Base-by-base conservation (phyloP, 2,113 vertebrate species). In the Scalopus aquaticus region DNA sequence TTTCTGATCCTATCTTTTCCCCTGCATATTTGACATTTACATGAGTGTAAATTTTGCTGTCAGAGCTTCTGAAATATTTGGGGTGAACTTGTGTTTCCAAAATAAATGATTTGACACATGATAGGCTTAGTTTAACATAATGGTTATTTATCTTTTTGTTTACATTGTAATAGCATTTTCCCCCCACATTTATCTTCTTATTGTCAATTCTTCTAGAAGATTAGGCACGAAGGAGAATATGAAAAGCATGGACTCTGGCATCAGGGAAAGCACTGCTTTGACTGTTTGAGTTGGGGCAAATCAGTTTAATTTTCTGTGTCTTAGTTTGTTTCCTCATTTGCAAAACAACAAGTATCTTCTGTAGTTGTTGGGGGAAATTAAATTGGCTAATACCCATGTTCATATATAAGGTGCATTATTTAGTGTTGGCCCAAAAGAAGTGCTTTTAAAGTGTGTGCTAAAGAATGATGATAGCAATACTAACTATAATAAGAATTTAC, bases 1-100 rank as follows among this genome's bases (percentile, higher is more conserved):
- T 94, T 96, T 95, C 90, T 70, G 92, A 83, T 19, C 5, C 28
- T 90, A 24, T 62, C 15, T 96, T 69, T 89, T 64, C 65, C 69
- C 51, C 83, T 82, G 92, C 91, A 78, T 51, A 92, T 17, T 46
- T 93, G 96, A 82, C 79, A 78, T 3, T 28, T 95, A 80, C 56
- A 46, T 39, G 84, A 10, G 79, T 65, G 24, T 60, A 76, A 44
- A 81, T 49, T 94, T 20, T 87, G 54, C 73, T 12, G 10, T 32
- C 6, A 64, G 79, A 80, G 70, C 8, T 80, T 17, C 65, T 90
- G 80, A 94, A 77, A 62, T 93, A 73, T 73, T 78, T 88, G 65
- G 72, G 62, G 22, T 56, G 17, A 70, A 76, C 81, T 51, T 51
- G 6, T 56, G 83, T 91, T 89, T 86, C 77, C 9, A 35, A 73